Evolutionary conservation across 2,113 vertebrate genomes (phyloP).

Genomic region (Cheilinus undulatus): DNA sequence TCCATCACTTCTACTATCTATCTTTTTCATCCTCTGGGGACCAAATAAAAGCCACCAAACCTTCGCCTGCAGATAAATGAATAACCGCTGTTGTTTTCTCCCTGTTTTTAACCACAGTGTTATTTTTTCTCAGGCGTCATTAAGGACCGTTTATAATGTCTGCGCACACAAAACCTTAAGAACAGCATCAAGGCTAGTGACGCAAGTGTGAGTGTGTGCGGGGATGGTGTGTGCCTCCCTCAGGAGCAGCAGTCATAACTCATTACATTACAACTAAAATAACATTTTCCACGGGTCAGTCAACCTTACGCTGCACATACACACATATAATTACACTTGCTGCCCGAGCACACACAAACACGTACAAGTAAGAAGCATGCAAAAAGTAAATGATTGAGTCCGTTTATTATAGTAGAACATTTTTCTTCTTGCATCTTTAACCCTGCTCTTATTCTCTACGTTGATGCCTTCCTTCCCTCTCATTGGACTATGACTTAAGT

Average conservation of each 20-base stretch:
- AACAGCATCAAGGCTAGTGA: constrained; percentile 40
- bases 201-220: constrained; percentile 36
- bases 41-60: constrained; percentile 20
- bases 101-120: constrained; percentile 17
- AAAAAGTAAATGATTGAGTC: background rate
- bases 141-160: constrained; percentile 55
- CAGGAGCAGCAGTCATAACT: constrained; percentile 72
- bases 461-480: background rate
- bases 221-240: constrained; percentile 57
- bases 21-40: constrained; percentile 27
- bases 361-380: background rate
- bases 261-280: constrained; percentile 69
- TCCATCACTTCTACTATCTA: constrained; percentile 29
- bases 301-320: constrained; percentile 26
- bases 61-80: constrained; percentile 47
- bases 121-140: constrained; percentile 53
- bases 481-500: background rate
- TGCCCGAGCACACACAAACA: background rate
- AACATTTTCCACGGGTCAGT: constrained; percentile 69
- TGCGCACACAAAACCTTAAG: constrained; percentile 52
- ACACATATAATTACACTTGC: no score
- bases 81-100: constrained; percentile 33
- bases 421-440: background rate
- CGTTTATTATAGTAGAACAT: background rate
- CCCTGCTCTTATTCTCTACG: no score